These are phyloP conservation scores for Heliothis peltigera DNA, from an alignment of 2,888 invertebrate genomes.

Conservation along the genomic window DNA sequence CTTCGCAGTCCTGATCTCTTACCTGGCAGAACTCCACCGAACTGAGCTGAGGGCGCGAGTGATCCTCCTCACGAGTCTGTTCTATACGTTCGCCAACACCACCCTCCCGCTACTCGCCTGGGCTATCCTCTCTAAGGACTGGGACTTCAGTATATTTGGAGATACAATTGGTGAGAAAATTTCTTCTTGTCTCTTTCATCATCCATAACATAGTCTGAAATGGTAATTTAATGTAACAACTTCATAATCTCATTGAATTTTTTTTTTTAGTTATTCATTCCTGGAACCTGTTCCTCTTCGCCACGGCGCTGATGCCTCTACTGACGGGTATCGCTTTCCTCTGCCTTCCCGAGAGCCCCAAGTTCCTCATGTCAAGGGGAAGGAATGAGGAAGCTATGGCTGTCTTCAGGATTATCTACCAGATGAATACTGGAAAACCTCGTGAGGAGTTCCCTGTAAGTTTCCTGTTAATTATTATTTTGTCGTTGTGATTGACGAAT, in stretches of 20 bases:
- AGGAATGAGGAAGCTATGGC: constrained; percentile 91
- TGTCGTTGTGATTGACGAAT: background rate
- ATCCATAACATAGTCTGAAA: no score
- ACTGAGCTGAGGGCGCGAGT: constrained; percentile 91
- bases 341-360: constrained; percentile 94
- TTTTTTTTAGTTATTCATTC: constrained; percentile 88
- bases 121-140: constrained; percentile 91
- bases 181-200: no score
- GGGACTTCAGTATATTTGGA: constrained; percentile 83
- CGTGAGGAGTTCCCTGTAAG: constrained; percentile 92
- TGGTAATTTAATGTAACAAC: no score
- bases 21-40: constrained; percentile 93
- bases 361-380: constrained; percentile 93
- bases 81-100: constrained; percentile 91
- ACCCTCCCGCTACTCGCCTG: constrained; percentile 93
- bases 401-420: constrained; percentile 91
- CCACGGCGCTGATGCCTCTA: constrained; percentile 91
- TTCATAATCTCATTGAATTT: no score
- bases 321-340: constrained; percentile 90
- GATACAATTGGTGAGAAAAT: constrained; percentile 73
- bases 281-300: constrained; percentile 91
- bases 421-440: constrained; percentile 91
- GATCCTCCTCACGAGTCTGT: constrained; percentile 91
- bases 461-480: background rate
- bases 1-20: constrained; percentile 92